A percentile compares a stretch with the other conserved stretches of the same genome.
phyloP scores from a whole-genome alignment of 2,113 vertebrate species.

The Loxodonta africana region DNA sequence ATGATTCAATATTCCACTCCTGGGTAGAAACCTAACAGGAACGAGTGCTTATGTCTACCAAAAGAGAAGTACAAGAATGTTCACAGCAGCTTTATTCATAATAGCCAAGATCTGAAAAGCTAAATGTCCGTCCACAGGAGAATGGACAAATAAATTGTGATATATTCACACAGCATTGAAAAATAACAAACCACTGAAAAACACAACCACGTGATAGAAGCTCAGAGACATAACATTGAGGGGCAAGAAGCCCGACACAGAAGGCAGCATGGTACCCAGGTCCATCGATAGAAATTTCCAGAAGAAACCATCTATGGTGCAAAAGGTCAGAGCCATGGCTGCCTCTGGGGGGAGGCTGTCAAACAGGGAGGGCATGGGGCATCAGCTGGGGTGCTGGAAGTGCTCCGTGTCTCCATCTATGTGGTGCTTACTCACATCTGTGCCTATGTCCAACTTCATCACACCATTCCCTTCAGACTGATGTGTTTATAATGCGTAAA shows the following conservation, averaged over 20 bases:
- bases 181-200: neutral
- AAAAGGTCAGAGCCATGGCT: neutral
- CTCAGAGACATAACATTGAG: neutral
- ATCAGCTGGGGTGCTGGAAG: fast-evolving
- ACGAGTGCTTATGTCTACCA: neutral
- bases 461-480: neutral
- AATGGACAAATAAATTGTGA: neutral
- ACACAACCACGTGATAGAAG: too few species aligned
- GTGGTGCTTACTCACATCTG: neutral
- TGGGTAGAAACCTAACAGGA: neutral
- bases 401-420: neutral
- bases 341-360: neutral
- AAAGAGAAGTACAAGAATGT: neutral
- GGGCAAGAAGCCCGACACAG: neutral
- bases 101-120: neutral
- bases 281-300: neutral
- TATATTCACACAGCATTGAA: neutral
- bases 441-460: neutral
- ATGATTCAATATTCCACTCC: fast-evolving
- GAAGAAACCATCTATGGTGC: neutral
- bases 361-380: fast-evolving
- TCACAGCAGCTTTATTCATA: neutral
- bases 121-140: neutral
- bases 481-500: neutral
- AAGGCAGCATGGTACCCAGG: neutral